Base-by-base conservation (phyloP, 1,140 invertebrate genomes). In the Drosophila ambigua region DNA sequence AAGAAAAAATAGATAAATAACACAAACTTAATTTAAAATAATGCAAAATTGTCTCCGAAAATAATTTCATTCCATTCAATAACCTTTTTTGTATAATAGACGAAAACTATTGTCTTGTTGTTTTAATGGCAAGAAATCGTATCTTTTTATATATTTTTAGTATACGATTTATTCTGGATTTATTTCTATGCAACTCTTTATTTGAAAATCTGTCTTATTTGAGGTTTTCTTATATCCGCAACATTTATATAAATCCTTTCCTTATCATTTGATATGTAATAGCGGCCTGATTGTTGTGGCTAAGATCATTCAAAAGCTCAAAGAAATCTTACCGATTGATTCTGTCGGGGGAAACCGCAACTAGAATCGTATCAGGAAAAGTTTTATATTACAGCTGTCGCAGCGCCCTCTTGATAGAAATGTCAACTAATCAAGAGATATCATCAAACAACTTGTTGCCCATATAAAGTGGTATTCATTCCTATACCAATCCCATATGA, bases 271-370 rank as follows among this genome's bases (percentile, higher is more conserved):
- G 35, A 62, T 48, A 23, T 23, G 51, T 48, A 16, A 62, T 46
- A 16, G 77, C 81, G 77, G 81, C 51, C 5, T 48, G 35, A 53
- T 73, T 84, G 58, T 80, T 84, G 81, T 87, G 81, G 81, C 61
- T 58, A 3, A 2, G 7, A 41, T 46, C 16, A 48, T 20, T 31
- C 45, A 31, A n/a, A 28, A 59, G 52, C 49, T 65, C 73, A 61
- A 66, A 46, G 31, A 9, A 35, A 35, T 20, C 45, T 41, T 51
- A 15, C 54, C 49, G 28, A 45, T 59, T 24, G 35, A 57, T 60
- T 60, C 20, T 66, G 46, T 31, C 48, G 11, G 20, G 58, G 51
- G n/a, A 39, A 72, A 77, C 77, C 72, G 49, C 77, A 83, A 55
- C 16, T 41, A 2, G 6, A 8, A 61, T 5, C 23, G 15, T 72